phyloP scores from a whole-genome alignment of 1,140 invertebrate species.

The Apocrypta bakeri region DNA sequence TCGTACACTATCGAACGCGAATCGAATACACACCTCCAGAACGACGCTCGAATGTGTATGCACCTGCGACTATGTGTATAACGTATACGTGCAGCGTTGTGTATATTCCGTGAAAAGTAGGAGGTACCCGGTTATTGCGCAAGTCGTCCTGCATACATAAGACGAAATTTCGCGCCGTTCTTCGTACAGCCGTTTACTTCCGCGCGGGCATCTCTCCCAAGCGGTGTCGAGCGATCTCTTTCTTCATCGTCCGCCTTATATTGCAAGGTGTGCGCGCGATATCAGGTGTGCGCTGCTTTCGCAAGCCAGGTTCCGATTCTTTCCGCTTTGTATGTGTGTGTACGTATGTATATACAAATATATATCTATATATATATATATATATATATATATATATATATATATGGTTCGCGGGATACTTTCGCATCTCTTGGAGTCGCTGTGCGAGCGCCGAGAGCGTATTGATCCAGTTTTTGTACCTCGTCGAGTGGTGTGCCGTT shows the following conservation, averaged over 20 bases:
- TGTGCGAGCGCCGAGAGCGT: background rate
- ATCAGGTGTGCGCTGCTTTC: conserved; percentile 34
- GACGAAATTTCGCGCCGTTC: conserved; percentile 4
- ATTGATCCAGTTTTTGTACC: conserved; percentile 40
- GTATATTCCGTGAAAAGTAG: background rate
- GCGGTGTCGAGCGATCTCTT: conserved; percentile 22
- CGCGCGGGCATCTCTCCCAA: conserved; percentile 11
- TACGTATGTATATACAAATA: no score
- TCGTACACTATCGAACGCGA: background rate
- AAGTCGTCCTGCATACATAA: background rate
- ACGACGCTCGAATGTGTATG: no score
- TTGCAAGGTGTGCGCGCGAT: conserved; percentile 37
- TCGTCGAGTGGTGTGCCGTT: conserved; percentile 14
- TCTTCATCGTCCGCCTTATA: conserved; percentile 44
- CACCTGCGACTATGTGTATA: no score
- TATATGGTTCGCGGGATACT: background rate
- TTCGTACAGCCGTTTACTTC: background rate
- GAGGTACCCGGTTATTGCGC: background rate
- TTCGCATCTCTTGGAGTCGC: conserved; percentile 25
- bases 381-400: no score
- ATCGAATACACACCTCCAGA: background rate
- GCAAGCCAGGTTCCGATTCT: conserved; percentile 31
- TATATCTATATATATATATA: no score
- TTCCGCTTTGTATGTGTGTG: background rate
- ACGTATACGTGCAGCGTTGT: no score